A percentile compares a stretch with the other conserved stretches of the same genome.
phyloP scores from a whole-genome alignment of 53 echinoderm and acorn worm species.

The Stichopus horrens region DNA sequence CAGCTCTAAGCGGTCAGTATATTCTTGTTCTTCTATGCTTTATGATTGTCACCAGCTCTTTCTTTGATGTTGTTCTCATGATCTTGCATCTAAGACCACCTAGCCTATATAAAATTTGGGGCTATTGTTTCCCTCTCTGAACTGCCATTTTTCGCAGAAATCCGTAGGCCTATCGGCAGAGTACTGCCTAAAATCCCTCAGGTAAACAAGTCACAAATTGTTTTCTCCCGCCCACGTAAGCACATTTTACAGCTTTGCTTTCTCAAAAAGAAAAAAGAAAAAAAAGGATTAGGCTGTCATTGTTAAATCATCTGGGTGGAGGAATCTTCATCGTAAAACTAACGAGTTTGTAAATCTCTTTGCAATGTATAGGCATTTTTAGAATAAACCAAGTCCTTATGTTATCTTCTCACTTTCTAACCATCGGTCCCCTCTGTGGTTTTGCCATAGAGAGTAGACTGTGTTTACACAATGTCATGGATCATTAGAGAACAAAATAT shows the following conservation, averaged over 20 bases:
- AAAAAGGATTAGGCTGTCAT: neutral
- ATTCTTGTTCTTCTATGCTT: too few species aligned
- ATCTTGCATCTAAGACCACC: too few species aligned
- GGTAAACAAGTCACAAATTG: neutral
- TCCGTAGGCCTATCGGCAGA: too few species aligned
- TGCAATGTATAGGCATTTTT: neutral
- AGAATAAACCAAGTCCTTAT: neutral
- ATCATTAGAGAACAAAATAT: constrained; percentile 3
- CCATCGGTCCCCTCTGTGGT: neutral
- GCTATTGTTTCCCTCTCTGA: too few species aligned
- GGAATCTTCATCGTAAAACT: constrained; percentile 6
- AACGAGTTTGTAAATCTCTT: neutral
- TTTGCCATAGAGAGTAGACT: neutral
- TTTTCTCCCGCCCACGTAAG: neutral
- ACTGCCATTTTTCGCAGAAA: too few species aligned
- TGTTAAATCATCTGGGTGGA: neutral
- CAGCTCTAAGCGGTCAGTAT: too few species aligned
- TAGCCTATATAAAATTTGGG: too few species aligned
- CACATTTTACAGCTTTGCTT: neutral
- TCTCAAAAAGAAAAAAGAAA: neutral
- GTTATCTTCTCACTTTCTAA: neutral
- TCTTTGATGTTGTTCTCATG: too few species aligned
- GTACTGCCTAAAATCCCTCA: neutral
- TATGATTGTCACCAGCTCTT: too few species aligned
- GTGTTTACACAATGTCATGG: neutral